Evolutionary conservation across 2,113 vertebrate species (phyloP).

Genomic region (Chaetops frenatus): DNA sequence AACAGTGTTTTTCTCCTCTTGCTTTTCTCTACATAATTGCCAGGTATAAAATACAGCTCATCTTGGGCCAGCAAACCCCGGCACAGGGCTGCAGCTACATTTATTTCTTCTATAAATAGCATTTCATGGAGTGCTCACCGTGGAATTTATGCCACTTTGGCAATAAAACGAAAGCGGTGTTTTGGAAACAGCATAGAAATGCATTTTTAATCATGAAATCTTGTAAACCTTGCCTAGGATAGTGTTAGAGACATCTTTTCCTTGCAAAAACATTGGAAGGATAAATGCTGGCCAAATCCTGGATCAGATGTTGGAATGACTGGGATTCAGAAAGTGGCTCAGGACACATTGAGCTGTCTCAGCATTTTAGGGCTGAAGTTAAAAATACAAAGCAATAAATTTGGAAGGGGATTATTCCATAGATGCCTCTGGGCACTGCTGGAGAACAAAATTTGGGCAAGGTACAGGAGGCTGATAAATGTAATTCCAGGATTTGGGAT

Average conservation of each 20-base stretch:
- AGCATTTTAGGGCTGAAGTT: constrained; percentile 4
- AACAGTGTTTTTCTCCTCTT: background rate
- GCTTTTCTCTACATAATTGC: constrained; percentile 32
- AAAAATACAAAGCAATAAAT: constrained; percentile 46
- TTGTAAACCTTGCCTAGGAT: constrained; percentile 3
- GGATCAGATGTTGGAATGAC: background rate
- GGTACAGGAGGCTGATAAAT: background rate
- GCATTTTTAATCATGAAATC: constrained; percentile 41
- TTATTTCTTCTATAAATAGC: constrained; percentile 48
- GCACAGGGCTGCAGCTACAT: background rate
- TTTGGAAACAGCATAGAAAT: constrained; percentile 35
- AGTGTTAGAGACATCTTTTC: background rate
- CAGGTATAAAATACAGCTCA: constrained; percentile 18
- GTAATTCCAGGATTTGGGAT: background rate
- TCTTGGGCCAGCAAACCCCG: constrained; percentile 7
- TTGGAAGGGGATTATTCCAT: background rate
- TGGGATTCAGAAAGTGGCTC: background rate
- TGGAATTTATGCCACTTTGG: constrained; percentile 24
- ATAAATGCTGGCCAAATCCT: background rate
- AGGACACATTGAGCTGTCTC: background rate
- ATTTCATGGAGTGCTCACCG: constrained; percentile 1
- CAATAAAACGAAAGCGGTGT: constrained; percentile 45
- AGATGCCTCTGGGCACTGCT: background rate
- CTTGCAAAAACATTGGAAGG: background rate
- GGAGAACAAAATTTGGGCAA: background rate